Evolutionary conservation across 2,797 vertebrate species (phyloP), one percentile per base, ranked within the genome.

Genomic region (Rhinichthys osculus): DNA sequence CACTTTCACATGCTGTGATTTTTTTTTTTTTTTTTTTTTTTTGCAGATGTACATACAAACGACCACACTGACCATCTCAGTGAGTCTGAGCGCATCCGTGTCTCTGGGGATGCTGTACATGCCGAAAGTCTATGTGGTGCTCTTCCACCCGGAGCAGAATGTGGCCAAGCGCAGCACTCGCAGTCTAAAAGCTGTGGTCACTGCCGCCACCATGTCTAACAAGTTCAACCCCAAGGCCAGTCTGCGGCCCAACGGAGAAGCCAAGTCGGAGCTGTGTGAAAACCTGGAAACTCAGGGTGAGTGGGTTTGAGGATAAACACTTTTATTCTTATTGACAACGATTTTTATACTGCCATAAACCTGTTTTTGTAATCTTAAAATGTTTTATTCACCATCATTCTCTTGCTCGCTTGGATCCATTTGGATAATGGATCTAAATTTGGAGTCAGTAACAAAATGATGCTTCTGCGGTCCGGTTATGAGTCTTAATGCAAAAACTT

Each of bases 71-170:
- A 99, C 98, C 87, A 98, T 99, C 93, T 99, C 98, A 0, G 97
- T 99, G 92, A 99, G 98, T 94, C 96, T 99, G 93, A 99, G 98
- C 87, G 98, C 98, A 85, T 99, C 98, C 0, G 98, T 99, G 91
- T 99, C 98, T 87, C 97, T 99, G 87, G 98, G 98, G 88, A 95
- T 99, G 96, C 98, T 99, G 91, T 99, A 99, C 94, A 97, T 99
- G 97, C 98, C 98, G 87, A 99, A 99, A 92, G 97, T 99, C 92
- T 99, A 99, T 89, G 96, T 99, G 94, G 97, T 99, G 89, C 97
- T 99, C 91, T 96, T 99, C 93, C 98, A 99, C 90, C 98, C 98
- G 0, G 98, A 99, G 95, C 98, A 99, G 95, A 99, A 99, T 57
- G 98, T 99, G 90, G 97, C 97, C 92, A 99, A 99, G 92, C 97